Percentiles rank a stretch among this genome's conserved stretches.
These are phyloP conservation scores for Tupiocoris notatus DNA, from an alignment of 2,888 invertebrate species.

Conservation along the genomic window DNA sequence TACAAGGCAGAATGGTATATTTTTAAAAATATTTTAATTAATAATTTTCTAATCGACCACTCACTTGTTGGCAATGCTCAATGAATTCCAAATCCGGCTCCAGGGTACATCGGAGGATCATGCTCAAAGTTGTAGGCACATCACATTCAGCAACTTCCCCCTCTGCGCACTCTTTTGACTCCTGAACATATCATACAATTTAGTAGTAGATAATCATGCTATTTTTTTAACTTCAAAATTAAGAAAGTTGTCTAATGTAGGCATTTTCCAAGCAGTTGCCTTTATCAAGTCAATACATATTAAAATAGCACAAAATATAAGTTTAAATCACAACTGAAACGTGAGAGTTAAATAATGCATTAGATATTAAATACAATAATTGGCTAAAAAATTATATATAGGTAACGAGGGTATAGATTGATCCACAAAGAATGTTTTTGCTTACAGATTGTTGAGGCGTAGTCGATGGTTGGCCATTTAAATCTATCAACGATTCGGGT, in stretches of 20 bases:
- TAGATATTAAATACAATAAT: too few relatives aligned
- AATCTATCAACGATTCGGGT: constrained; percentile 17
- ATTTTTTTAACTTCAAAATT: too few relatives aligned
- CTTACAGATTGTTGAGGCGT: constrained; percentile 6
- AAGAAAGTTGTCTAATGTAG: too few relatives aligned
- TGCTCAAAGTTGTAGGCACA: constrained; percentile 38
- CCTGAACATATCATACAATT: too few relatives aligned
- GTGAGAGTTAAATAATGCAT: too few relatives aligned
- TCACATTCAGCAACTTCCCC: constrained; percentile 2
- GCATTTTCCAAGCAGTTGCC: too few relatives aligned
- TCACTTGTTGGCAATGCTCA: constrained; percentile 43
- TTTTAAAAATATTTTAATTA: background rate
- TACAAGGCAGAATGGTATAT: too few relatives aligned
- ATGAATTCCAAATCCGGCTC: constrained; percentile 43
- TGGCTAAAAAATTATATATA: background rate
- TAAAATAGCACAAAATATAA: too few relatives aligned
- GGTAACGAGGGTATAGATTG: background rate
- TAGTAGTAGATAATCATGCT: too few relatives aligned
- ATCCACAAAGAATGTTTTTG: background rate
- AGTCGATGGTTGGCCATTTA: constrained; percentile 1
- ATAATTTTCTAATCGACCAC: background rate
- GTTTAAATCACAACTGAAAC: too few relatives aligned
- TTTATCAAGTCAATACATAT: too few relatives aligned
- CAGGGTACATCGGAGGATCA: constrained; percentile 42
- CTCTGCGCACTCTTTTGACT: constrained; percentile 19